These are phyloP conservation scores for Callaeas wilsoni DNA, from an alignment of 2,113 vertebrate genomes.

Conservation along the genomic window DNA sequence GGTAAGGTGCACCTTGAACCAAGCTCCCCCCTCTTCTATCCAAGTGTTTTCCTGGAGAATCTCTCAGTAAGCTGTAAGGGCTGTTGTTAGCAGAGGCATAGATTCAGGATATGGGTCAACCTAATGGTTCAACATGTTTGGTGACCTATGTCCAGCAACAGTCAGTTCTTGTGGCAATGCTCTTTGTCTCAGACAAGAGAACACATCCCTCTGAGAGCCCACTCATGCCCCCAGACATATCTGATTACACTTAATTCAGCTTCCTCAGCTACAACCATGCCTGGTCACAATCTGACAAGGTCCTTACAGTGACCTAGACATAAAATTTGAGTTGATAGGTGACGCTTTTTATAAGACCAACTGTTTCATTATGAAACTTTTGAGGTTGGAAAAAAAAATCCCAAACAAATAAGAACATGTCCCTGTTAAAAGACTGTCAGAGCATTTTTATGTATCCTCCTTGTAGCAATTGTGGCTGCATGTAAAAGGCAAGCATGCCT, in stretches of 20 bases:
- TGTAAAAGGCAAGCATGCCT: constrained; percentile 38
- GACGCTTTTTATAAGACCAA: constrained; percentile 11
- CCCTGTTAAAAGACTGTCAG: not conserved
- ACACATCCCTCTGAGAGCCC: not conserved
- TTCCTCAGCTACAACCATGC: not conserved
- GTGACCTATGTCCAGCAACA: not conserved
- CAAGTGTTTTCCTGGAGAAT: not conserved
- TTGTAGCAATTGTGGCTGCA: not conserved
- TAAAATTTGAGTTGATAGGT: constrained; percentile 26
- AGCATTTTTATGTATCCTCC: constrained; percentile 21
- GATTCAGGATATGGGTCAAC: not conserved
- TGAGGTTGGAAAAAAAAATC: constrained; percentile 10
- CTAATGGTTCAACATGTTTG: not conserved
- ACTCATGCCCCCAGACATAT: not conserved
- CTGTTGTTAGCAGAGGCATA: not conserved
- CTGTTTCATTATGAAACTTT: constrained; percentile 35
- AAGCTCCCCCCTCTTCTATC: not conserved
- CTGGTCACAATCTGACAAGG: not conserved
- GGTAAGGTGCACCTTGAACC: not conserved
- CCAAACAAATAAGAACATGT: constrained; percentile 23
- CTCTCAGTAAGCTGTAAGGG: not conserved
- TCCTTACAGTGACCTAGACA: constrained; percentile 4
- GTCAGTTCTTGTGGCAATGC: not conserved
- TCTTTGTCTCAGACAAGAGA: not conserved
- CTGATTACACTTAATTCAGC: not conserved